Conservation (phyloP, 2,113 vertebrate species). For the Rhinoderma darwinii region DNA sequence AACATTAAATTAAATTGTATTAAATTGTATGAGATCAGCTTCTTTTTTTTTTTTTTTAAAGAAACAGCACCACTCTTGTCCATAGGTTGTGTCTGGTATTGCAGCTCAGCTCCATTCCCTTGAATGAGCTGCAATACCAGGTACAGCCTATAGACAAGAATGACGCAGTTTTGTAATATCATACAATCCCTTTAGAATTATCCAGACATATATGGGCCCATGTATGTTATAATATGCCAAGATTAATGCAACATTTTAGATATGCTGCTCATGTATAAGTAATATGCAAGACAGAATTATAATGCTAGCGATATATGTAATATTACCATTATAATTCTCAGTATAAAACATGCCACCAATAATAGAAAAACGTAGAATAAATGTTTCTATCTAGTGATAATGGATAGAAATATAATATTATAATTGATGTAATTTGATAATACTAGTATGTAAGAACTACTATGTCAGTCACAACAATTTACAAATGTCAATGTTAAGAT, state of each 20-base stretch:
- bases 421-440: constrained; percentile 6
- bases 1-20: no score
- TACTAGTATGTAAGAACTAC: not conserved
- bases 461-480: not conserved
- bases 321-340: not conserved
- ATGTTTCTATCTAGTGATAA: not conserved
- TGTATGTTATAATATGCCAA: not conserved
- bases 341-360: not conserved
- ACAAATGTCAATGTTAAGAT: not conserved
- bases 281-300: not conserved
- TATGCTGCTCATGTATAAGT: not conserved
- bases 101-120: not conserved
- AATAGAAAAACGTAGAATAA: no score
- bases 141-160: no score
- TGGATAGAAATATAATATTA: not conserved
- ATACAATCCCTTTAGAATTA: no score
- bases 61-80: not conserved
- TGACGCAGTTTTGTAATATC: no score
- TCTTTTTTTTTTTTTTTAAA: not conserved
- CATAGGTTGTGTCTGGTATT: not conserved
- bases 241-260: not conserved
- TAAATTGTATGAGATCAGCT: no score
- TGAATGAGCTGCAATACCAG: no score
- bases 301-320: not conserved
- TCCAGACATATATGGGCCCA: not conserved